Evolutionary conservation across 2,888 invertebrate genomes (phyloP).

Genomic region (Brenthis daphne): DNA sequence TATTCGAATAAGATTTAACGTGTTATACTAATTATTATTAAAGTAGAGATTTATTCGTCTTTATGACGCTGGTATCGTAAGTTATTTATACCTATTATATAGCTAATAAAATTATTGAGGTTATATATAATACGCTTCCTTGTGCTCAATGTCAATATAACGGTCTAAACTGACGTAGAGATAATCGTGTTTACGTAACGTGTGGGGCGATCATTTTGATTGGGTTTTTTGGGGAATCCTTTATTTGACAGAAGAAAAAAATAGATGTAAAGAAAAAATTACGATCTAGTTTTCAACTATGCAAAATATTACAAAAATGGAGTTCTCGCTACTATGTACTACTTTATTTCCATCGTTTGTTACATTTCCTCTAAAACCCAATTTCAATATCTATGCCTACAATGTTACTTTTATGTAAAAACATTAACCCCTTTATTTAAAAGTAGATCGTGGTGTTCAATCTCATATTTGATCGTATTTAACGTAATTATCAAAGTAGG

Average conservation of each 20-base stretch:
- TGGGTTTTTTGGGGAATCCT: too few species aligned
- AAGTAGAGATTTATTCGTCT: constrained; percentile 69
- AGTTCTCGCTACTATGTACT: neutral
- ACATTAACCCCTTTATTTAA: constrained; percentile 35
- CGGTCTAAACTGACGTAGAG: constrained; percentile 61
- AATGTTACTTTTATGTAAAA: constrained; percentile 18
- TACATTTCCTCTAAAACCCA: neutral
- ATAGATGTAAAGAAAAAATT: too few species aligned
- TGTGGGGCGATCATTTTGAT: neutral
- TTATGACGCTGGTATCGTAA: constrained; percentile 75
- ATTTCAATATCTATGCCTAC: constrained; percentile 35
- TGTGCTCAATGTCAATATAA: constrained; percentile 75
- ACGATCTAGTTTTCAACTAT: too few species aligned
- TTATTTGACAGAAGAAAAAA: too few species aligned
- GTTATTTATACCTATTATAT: constrained; percentile 51
- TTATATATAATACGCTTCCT: constrained; percentile 66
- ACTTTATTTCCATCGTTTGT: neutral
- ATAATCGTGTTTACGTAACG: constrained; percentile 13
- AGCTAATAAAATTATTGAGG: constrained; percentile 52
- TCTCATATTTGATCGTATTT: constrained; percentile 58
- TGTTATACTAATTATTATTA: constrained; percentile 53
- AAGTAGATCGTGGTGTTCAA: constrained; percentile 64
- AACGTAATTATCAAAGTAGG: constrained; percentile 51
- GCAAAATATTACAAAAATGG: too few species aligned
- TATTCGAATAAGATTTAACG: constrained; percentile 71